phyloP scores from a whole-genome alignment of 2,888 invertebrate species.

The Dryadula phaetusa region DNA sequence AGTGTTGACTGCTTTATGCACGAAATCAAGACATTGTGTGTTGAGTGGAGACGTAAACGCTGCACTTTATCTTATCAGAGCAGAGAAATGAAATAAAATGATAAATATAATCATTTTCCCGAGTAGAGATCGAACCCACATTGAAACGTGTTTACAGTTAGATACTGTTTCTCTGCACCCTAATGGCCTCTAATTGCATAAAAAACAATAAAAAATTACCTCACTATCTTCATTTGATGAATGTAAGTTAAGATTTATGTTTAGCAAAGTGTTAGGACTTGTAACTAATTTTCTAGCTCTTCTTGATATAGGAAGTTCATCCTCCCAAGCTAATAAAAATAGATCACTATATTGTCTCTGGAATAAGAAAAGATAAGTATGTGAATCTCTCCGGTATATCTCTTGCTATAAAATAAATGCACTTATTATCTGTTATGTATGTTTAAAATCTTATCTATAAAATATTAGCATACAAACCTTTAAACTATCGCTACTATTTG shows the following conservation, averaged over 20 bases:
- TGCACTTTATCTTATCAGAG: too few relatives aligned
- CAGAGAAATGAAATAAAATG: too few relatives aligned
- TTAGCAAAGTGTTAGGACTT: slow-evolving; percentile 83
- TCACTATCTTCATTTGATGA: slow-evolving; percentile 93
- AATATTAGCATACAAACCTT: slow-evolving; percentile 79
- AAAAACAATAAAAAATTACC: slow-evolving; percentile 58
- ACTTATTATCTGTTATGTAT: not conserved
- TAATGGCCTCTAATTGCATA: not conserved
- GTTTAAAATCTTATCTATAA: not conserved
- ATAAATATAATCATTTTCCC: too few relatives aligned
- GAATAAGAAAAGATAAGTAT: slow-evolving; percentile 54
- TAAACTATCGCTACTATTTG: slow-evolving; percentile 93
- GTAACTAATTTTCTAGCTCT: slow-evolving; percentile 86
- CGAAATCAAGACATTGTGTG: too few relatives aligned
- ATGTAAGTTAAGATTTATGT: slow-evolving; percentile 81
- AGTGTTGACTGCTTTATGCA: too few relatives aligned
- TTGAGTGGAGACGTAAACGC: too few relatives aligned
- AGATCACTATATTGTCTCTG: slow-evolving; percentile 95
- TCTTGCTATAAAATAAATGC: not conserved
- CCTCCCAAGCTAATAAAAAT: slow-evolving; percentile 95
- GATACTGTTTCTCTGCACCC: too few relatives aligned
- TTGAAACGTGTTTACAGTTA: too few relatives aligned
- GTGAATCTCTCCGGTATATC: too few relatives aligned
- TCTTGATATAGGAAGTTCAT: slow-evolving; percentile 88
- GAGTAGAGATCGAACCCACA: too few relatives aligned